Conservation (phyloP, 2,113 vertebrate genomes). For the Phasianus colchicus region DNA sequence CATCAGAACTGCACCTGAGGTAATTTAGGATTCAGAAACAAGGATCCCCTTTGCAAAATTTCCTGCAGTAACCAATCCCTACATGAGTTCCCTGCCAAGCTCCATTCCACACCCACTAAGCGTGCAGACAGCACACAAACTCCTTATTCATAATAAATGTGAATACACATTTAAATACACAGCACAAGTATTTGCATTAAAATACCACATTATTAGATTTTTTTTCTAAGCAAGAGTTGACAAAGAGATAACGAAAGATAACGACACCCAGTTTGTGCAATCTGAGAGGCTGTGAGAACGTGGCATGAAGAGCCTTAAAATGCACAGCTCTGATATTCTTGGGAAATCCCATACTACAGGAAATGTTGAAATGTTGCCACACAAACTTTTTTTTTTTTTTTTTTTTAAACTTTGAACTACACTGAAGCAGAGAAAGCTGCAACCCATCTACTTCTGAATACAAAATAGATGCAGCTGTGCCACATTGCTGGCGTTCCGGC, state of each 20-base stretch:
- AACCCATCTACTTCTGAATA: neutral
- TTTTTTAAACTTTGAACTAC: neutral
- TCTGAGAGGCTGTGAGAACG: neutral
- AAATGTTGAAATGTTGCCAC: conserved; percentile 17
- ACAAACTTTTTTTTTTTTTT: neutral
- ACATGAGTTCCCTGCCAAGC: neutral
- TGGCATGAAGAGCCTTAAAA: neutral
- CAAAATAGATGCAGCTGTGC: neutral
- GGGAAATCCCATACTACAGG: neutral
- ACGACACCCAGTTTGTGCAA: neutral
- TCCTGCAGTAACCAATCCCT: neutral
- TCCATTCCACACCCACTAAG: neutral
- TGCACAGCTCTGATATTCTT: neutral
- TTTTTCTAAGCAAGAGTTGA: neutral
- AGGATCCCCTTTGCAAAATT: neutral
- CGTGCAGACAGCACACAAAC: neutral
- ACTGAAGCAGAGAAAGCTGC: neutral
- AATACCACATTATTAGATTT: neutral
- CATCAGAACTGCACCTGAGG: neutral
- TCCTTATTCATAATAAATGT: neutral
- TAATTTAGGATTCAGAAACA: neutral
- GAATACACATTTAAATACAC: neutral
- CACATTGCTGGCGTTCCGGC: neutral
- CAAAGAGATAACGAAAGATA: neutral
- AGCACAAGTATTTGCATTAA: neutral